Evolutionary conservation across 53 echinoderm and acorn worm species (phyloP).

Genomic region (Zoroaster sp.): DNA sequence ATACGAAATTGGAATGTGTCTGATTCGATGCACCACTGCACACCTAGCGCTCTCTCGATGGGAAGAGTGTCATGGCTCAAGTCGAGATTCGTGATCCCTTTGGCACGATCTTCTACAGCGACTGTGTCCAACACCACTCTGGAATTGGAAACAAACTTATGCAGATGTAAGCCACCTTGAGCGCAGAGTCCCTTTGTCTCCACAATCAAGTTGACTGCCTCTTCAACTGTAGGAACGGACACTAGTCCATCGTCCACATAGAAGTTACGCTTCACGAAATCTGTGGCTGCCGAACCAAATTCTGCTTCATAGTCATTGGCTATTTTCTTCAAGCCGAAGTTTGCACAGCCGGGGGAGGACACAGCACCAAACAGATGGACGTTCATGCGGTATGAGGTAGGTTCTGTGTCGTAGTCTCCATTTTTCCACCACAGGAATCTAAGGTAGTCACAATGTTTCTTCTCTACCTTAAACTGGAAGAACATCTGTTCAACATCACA

Average conservation of each 20-base stretch:
- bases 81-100: constrained; percentile 44
- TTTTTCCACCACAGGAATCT: constrained; percentile 82
- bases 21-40: constrained; percentile 67
- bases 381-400: constrained; percentile 43
- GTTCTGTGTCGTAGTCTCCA: constrained; percentile 6
- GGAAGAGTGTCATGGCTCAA: constrained; percentile 45
- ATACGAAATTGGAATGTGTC: constrained; percentile 73
- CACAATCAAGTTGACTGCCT: neutral
- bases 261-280: constrained; percentile 59
- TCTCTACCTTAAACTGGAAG: constrained; percentile 31
- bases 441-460: constrained; percentile 52
- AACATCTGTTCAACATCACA: too few relatives aligned
- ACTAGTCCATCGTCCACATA: constrained; percentile 71
- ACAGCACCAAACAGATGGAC: constrained; percentile 69
- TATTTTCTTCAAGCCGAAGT: constrained; percentile 53
- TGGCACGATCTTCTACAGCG: constrained; percentile 31
- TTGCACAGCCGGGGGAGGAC: constrained; percentile 66
- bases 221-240: constrained; percentile 36
- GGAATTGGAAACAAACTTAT: constrained; percentile 74
- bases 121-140: constrained; percentile 59
- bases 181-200: constrained; percentile 49
- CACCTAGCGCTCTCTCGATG: constrained; percentile 60
- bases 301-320: constrained; percentile 46
- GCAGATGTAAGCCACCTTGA: constrained; percentile 53
- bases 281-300: constrained; percentile 50